A percentile compares a stretch with the other conserved stretches of the same genome.
Evolutionary conservation across 1,140 invertebrate species (phyloP).

Genomic region (Trichomalopsis sarcophagae): DNA sequence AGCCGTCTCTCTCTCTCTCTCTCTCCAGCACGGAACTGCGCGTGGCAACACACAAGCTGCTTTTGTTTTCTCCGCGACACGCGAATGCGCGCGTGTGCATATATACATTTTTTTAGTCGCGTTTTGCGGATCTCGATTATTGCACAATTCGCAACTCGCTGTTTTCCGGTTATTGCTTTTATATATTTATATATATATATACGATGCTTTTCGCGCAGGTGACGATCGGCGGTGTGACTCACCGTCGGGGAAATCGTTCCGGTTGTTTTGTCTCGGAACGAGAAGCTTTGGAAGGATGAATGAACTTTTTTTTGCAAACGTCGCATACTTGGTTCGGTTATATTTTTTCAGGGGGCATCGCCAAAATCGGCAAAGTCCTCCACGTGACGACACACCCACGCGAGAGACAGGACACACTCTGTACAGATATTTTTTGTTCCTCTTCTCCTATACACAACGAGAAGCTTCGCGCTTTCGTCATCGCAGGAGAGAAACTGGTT

Average conservation of each 20-base stretch:
- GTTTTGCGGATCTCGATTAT: not conserved
- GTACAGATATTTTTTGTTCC: not conserved
- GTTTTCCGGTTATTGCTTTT: not conserved
- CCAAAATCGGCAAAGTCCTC: too few relatives aligned
- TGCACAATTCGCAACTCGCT: not conserved
- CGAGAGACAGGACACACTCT: not conserved
- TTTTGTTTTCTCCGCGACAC: not conserved
- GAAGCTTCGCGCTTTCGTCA: not conserved
- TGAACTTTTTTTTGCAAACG: not conserved
- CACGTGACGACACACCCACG: not conserved
- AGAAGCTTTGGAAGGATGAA: not conserved
- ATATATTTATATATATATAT: too few relatives aligned
- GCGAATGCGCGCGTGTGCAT: too few relatives aligned
- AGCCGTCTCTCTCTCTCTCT: not conserved
- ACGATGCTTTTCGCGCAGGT: not conserved
- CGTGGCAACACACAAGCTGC: not conserved
- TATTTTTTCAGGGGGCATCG: too few relatives aligned
- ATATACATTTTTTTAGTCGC: not conserved
- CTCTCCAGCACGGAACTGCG: not conserved
- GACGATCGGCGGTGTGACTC: not conserved
- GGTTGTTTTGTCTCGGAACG: not conserved
- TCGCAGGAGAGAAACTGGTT: slow-evolving; percentile 21
- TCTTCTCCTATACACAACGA: not conserved
- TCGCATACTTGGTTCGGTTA: too few relatives aligned
- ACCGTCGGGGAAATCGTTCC: not conserved